phyloP scores from a whole-genome alignment of 2,113 vertebrate genomes.

The Himantopus leucocephalus region DNA sequence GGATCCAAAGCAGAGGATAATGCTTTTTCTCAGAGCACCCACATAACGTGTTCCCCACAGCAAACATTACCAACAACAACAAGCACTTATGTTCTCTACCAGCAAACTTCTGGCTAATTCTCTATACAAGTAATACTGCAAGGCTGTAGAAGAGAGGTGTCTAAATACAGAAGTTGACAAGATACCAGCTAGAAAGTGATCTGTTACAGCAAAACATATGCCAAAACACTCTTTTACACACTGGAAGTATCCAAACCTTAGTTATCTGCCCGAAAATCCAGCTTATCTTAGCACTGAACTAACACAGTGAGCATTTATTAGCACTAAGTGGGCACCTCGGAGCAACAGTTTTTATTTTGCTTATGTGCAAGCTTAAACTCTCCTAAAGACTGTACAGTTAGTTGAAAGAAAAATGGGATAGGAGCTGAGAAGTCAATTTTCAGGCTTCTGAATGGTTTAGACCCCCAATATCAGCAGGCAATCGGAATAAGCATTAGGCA shows the following conservation, averaged over 20 bases:
- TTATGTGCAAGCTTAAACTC: background rate
- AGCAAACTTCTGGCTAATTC: background rate
- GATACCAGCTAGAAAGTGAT: background rate
- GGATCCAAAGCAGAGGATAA: background rate
- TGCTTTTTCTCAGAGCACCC: background rate
- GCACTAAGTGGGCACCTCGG: background rate
- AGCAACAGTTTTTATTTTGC: background rate
- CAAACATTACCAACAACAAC: background rate
- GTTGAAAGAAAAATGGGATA: background rate
- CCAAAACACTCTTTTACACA: background rate
- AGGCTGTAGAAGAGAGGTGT: background rate
- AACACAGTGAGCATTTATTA: background rate
- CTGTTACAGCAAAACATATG: background rate
- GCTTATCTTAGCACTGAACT: background rate
- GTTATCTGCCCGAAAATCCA: background rate
- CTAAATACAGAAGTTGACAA: background rate
- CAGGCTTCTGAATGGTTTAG: background rate
- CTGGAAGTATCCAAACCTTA: background rate
- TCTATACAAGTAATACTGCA: background rate
- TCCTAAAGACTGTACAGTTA: background rate
- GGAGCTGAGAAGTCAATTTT: background rate
- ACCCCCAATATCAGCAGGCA: background rate
- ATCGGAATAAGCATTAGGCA: background rate
- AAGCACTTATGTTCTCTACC: background rate
- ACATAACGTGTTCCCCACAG: rapidly evolving